Base-by-base conservation (phyloP, 2,113 vertebrate species). In the Gymnobelideus leadbeateri region DNA sequence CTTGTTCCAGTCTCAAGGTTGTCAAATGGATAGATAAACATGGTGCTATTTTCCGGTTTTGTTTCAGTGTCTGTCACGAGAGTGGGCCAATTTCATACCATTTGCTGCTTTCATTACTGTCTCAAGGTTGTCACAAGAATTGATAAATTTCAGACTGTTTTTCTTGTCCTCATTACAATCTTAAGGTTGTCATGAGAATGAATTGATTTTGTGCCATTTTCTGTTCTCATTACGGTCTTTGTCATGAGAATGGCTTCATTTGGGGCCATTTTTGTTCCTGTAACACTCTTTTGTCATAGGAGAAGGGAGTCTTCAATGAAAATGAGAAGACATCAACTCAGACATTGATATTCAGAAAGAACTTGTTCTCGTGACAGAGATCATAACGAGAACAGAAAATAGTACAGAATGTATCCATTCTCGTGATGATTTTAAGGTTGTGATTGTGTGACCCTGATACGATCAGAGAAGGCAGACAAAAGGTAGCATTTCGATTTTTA, bases 141-240 rank as follows among this genome's bases (percentile, higher is more conserved):
- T 98, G 98, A 99, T 98, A 98, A 97, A 98, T 98, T 99, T 98
- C 98, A 98, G 98, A 97, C 98, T 98, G 98, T 98, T 98, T 98
- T 98, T 99, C 98, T 98, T 98, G 98, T 98, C 98, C 98, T 99
- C 98, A 98, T 99, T 98, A 98, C 98, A 98, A 98, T 98, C 98
- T 98, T 98, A 98, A 98, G 98, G 97, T 98, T 98, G 98, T 98
- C 98, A 97, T 98, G 98, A 98, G 98, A 98, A 98, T 98, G 98
- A 98, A 98, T 98, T 98, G 98, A 98, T 98, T 98, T 98, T 98
- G 97, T 98, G 98, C 98, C 98, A 98, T 97, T 98, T 96, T 98
- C 97, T 95, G 97, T 98, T 97, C 98, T 98, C 98, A 97, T 98
- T 98, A 98, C 96, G 95, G 97, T 98, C 98, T 98, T 98, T 98